Base-by-base conservation (phyloP, 2,797 vertebrate genomes). In the Pyrocephalus nanus region DNA sequence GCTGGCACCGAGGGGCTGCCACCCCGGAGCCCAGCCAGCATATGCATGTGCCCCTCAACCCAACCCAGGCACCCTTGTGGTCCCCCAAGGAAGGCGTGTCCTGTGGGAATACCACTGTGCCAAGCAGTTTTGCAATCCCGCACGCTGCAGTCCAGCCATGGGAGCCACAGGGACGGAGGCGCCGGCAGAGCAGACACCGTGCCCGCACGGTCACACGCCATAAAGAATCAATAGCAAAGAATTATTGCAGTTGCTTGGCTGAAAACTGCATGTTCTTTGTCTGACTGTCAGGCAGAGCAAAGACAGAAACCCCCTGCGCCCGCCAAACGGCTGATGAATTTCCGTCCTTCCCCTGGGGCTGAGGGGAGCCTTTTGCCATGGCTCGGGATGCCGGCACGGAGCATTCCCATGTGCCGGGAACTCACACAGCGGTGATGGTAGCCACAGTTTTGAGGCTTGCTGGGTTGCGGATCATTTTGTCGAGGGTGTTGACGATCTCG, bases 391-490 rank as follows among this genome's bases (percentile, higher is more conserved):
- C 25, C 5, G 11, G 51, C 51, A 30, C 2, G 11, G 51, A 53
- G 51, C 51, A 8, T 2, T 20, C 29, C 19, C 29, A 0, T 0
- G 0, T 12, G 5, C 51, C 3, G 0, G 45, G 43, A 54, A 98
- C 99, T 99, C 97, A 99, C 99, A 99, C 99, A 94, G 99, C 98
- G 92, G 99, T 99, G 97, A 99, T 99, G 98, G 98, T 99, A 96
- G 99, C 99, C 98, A 99, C 98, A 96, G 99, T 98, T 98, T 99
- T 99, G 97, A 99, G 99, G 98, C 99, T 99, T 92, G 99, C 98
- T 29, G 99, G 99, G 97, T 99, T 99, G 88, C 99, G 99, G 97
- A 99, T 99, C 98, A 99, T 99, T 97, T 99, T 99, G 97, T 99
- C 99, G 29, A 99, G 97, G 45, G 99, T 99, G 97, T 98, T 99